Evolutionary conservation across 2,888 invertebrate species (phyloP).

Genomic region (Ormyrus pomaceus): DNA sequence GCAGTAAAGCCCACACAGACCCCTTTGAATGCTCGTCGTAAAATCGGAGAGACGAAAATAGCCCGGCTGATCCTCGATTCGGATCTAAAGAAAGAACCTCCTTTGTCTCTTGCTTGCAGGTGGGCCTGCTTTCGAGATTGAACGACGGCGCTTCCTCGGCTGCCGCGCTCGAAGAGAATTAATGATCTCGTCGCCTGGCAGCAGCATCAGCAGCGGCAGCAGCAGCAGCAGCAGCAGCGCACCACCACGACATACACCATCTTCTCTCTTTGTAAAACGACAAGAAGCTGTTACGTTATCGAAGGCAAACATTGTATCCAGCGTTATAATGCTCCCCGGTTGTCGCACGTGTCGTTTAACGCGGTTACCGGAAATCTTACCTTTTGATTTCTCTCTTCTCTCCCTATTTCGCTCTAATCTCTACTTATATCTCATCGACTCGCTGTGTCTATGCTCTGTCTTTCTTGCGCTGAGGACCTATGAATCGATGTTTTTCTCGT

Average conservation of each 20-base stretch:
- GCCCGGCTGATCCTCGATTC: not conserved
- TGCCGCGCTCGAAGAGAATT: slow-evolving; percentile 43
- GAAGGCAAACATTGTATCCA: not conserved
- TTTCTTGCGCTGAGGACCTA: not conserved
- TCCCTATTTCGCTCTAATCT: not conserved
- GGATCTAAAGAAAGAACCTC: not conserved
- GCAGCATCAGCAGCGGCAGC: not conserved
- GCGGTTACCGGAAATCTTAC: not conserved
- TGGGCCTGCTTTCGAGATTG: slow-evolving; percentile 34
- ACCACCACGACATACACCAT: not conserved
- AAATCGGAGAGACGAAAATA: no score
- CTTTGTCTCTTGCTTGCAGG: slow-evolving; percentile 36
- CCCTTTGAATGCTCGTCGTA: no score
- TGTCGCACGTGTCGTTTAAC: no score
- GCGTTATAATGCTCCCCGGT: not conserved
- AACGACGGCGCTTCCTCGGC: slow-evolving; percentile 34
- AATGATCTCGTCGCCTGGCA: slow-evolving; percentile 27
- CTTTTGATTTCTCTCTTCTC: not conserved
- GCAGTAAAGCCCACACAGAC: no score
- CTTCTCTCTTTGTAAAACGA: slow-evolving; percentile 10
- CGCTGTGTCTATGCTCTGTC: slow-evolving; percentile 1
- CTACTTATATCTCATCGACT: no score
- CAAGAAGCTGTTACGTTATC: not conserved
- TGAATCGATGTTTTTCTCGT: not conserved
- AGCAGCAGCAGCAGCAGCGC: slow-evolving; percentile 11